These are phyloP conservation scores for Otus sunia DNA, from an alignment of 2,113 vertebrate genomes.

Conservation along the genomic window DNA sequence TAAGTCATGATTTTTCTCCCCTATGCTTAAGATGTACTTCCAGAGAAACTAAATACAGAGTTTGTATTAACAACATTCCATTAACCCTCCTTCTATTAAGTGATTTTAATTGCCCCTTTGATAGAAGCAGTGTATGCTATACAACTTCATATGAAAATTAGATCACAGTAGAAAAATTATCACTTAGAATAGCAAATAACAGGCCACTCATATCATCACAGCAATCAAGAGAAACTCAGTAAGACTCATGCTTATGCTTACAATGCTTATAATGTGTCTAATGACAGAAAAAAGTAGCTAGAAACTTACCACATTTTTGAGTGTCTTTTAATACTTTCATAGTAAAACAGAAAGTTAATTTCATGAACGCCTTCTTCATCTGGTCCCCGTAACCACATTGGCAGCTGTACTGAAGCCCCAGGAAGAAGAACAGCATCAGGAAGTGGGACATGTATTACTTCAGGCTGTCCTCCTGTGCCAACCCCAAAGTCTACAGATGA, in stretches of 20 bases:
- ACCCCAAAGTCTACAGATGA: conserved; percentile 82
- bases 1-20: neutral
- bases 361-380: conserved; percentile 97
- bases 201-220: neutral
- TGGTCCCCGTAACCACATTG: conserved; percentile 94
- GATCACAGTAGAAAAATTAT: neutral
- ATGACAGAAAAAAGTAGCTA: neutral
- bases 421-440: conserved; percentile 83
- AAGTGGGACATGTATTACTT: conserved; percentile 86
- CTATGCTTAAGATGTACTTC: neutral
- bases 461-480: conserved; percentile 67
- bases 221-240: neutral
- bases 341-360: conserved; percentile 98
- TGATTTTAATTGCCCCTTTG: neutral
- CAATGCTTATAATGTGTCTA: neutral
- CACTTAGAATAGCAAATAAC: neutral
- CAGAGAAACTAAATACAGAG: neutral
- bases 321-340: conserved; percentile 86
- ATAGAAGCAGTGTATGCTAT: neutral
- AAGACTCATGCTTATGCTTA: neutral
- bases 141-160: neutral
- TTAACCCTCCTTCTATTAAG: neutral
- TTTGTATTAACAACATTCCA: neutral
- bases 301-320: conserved; percentile 85
- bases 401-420: conserved; percentile 89